Evolutionary conservation across 1,140 invertebrate genomes (phyloP).

Genomic region (Drosophila pandora): DNA sequence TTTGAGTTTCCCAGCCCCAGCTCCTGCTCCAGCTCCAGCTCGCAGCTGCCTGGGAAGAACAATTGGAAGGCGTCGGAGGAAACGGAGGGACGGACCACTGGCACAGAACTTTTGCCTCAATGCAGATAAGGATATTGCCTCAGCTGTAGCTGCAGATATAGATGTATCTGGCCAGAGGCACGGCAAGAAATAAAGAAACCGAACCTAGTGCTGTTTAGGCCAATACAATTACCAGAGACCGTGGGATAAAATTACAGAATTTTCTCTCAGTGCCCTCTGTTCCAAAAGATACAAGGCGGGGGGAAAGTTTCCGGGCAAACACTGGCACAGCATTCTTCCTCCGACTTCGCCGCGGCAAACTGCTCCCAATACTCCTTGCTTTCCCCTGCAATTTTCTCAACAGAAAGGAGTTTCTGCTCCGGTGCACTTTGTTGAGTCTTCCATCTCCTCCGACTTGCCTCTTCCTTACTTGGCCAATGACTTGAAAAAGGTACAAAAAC

Average conservation of each 20-base stretch:
- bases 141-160: conserved; percentile 49
- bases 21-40: not conserved
- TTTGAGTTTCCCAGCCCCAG: conserved; percentile 40
- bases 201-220: no score
- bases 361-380: conserved; percentile 27
- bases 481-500: conserved; percentile 30
- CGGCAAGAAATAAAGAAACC: not conserved
- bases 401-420: conserved; percentile 14
- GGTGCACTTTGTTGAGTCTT: conserved; percentile 11
- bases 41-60: conserved; percentile 51
- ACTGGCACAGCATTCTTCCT: conserved; percentile 16
- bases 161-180: conserved; percentile 12
- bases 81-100: not conserved
- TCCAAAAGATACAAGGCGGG: conserved; percentile 25
- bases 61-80: conserved; percentile 47
- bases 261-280: conserved; percentile 3
- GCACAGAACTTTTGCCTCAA: conserved; percentile 56
- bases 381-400: conserved; percentile 30
- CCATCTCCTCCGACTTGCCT: conserved; percentile 6
- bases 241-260: not conserved
- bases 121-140: conserved; percentile 76
- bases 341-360: conserved; percentile 9
- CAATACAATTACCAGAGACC: not conserved
- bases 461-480: conserved; percentile 41
- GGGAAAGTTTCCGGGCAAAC: conserved; percentile 64